These are phyloP conservation scores for Drosophila funebris DNA, from an alignment of 1,140 invertebrate genomes.

Conservation along the genomic window DNA sequence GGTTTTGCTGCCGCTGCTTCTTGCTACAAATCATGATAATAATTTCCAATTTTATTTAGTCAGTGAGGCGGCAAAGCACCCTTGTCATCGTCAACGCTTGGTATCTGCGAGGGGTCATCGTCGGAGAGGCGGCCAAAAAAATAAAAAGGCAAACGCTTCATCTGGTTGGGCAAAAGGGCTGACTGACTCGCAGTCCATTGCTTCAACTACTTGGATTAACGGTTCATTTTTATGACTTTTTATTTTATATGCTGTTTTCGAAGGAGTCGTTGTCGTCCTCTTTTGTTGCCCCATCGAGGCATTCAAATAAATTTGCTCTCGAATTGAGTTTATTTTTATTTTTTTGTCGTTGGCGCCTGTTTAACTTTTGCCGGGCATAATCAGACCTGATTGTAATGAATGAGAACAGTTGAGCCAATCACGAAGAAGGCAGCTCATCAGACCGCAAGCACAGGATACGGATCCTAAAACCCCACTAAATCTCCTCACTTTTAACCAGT, in stretches of 20 bases:
- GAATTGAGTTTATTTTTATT: conserved; percentile 52
- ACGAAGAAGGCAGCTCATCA: conserved; percentile 31
- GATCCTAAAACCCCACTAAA: conserved; percentile 5
- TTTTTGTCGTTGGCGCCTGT: conserved; percentile 22
- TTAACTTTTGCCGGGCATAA: conserved; percentile 62
- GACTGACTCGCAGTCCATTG: conserved; percentile 21
- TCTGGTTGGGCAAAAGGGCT: conserved; percentile 48
- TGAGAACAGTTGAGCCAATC: conserved; percentile 40
- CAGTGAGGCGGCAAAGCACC: conserved; percentile 83
- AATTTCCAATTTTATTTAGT: conserved; percentile 83
- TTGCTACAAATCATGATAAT: conserved; percentile 80
- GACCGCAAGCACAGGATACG: conserved; percentile 14
- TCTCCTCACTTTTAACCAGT: not conserved
- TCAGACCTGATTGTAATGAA: conserved; percentile 73
- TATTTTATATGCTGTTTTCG: conserved; percentile 48
- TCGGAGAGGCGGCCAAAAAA: conserved; percentile 26
- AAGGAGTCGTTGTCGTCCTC: not conserved
- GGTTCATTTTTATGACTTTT: conserved; percentile 74
- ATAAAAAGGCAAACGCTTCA: conserved; percentile 62
- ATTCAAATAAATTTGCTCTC: conserved; percentile 65
- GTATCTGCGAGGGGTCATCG: conserved; percentile 17
- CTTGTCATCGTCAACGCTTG: conserved; percentile 77
- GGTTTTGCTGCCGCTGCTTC: conserved; percentile 40
- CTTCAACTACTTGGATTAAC: conserved; percentile 75
- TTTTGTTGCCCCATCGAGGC: conserved; percentile 21